phyloP scores from a whole-genome alignment of 2,113 vertebrate genomes.

The Scatophagus argus region DNA sequence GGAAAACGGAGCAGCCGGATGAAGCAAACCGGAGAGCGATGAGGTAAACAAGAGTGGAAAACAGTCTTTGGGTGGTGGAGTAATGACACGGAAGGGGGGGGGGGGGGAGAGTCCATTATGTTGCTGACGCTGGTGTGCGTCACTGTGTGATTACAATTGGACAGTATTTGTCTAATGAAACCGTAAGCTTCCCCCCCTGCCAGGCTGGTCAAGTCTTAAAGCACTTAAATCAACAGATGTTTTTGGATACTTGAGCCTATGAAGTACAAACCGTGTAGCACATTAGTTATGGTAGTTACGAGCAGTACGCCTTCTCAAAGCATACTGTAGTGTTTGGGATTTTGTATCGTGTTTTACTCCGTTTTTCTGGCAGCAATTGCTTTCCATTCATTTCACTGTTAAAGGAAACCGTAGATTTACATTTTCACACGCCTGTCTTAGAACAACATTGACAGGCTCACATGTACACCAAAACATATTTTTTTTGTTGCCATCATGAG shows the following conservation, averaged over 20 bases:
- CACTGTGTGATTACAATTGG: conserved; percentile 6
- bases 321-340: neutral
- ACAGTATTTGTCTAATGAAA: neutral
- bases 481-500: too few relatives aligned
- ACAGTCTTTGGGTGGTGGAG: conserved; percentile 19
- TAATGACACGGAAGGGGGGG: conserved; percentile 2
- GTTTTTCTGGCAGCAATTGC: neutral
- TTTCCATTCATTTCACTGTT: neutral
- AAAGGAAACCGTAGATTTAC: too few relatives aligned
- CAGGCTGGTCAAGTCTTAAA: neutral
- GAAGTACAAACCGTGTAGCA: neutral
- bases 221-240: neutral
- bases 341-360: neutral
- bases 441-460: too few relatives aligned
- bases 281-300: conserved; percentile 4
- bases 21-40: neutral
- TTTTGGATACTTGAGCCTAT: conserved; percentile 11
- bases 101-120: too few relatives aligned
- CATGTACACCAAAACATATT: neutral
- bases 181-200: too few relatives aligned
- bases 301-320: neutral
- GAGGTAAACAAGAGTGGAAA: conserved; percentile 26
- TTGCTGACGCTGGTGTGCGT: conserved; percentile 6
- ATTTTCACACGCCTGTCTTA: too few relatives aligned
- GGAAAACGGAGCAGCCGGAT: neutral